Conservation (phyloP, 2,888 invertebrate species). For the Phlogophora meticulosa region DNA sequence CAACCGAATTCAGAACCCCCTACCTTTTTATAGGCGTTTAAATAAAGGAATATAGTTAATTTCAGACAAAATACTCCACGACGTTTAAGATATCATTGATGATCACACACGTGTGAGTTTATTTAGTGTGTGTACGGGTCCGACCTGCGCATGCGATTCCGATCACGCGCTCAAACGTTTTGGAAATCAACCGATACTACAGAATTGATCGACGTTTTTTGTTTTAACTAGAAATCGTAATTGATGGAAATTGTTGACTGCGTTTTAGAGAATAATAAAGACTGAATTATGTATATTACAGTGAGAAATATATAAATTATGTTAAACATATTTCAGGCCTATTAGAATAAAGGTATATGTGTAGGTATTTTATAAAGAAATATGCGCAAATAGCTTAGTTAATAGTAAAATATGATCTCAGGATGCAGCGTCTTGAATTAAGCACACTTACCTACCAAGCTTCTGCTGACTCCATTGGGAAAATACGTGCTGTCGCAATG, state of each 20-base stretch:
- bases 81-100: slow-evolving; percentile 11
- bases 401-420: not conserved
- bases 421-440: not conserved
- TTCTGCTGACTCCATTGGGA: not conserved
- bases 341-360: too few species aligned
- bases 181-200: slow-evolving; percentile 51
- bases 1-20: too few species aligned
- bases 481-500: slow-evolving; percentile 6
- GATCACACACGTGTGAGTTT: slow-evolving; percentile 23
- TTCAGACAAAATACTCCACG: not conserved
- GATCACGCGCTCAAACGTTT: slow-evolving; percentile 69
- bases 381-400: too few species aligned
- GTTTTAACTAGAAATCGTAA: slow-evolving; percentile 55
- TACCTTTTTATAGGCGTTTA: too few species aligned
- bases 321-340: too few species aligned
- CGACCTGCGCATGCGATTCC: slow-evolving; percentile 58
- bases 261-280: slow-evolving; percentile 34
- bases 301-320: not conserved
- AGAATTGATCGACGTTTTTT: slow-evolving; percentile 46
- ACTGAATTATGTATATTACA: not conserved
- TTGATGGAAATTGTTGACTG: slow-evolving; percentile 43
- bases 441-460: not conserved
- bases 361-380: not conserved
- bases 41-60: not conserved
- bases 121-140: slow-evolving; percentile 63